Evolutionary conservation across 2,113 vertebrate species (phyloP).

Genomic region (Amphiprion percula): DNA sequence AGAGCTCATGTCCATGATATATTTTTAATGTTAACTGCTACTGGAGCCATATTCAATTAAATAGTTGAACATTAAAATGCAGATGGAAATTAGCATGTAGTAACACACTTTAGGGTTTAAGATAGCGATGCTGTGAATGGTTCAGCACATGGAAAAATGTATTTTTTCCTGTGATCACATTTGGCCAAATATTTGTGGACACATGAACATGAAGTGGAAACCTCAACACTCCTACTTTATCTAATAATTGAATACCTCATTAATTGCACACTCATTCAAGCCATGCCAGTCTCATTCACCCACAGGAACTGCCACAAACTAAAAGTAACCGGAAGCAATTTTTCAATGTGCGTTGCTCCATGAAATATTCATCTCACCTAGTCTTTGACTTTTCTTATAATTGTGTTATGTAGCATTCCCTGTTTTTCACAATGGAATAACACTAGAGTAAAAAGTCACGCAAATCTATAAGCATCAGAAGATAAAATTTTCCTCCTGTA

Average conservation of each 20-base stretch:
- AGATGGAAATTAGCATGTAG: not conserved
- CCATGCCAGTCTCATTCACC: not conserved
- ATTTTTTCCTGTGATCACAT: not conserved
- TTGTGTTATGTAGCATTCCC: not conserved
- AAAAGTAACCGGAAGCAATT: not conserved
- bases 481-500: too few relatives aligned
- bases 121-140: not conserved
- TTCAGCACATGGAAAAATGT: not conserved
- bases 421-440: not conserved
- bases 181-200: not conserved
- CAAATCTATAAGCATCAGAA: too few relatives aligned
- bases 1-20: too few relatives aligned
- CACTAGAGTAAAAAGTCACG: not conserved
- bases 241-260: not conserved
- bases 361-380: not conserved
- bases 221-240: not conserved
- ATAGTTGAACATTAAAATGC: not conserved
- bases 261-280: not conserved
- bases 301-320: not conserved
- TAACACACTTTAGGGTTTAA: not conserved
- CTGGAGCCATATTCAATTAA: not conserved
- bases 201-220: not conserved
- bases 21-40: not conserved
- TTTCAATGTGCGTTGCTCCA: not conserved
- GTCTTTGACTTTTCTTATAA: not conserved